Base-by-base conservation (phyloP, 2,888 invertebrate genomes). In the Aspidapion aeneum region DNA sequence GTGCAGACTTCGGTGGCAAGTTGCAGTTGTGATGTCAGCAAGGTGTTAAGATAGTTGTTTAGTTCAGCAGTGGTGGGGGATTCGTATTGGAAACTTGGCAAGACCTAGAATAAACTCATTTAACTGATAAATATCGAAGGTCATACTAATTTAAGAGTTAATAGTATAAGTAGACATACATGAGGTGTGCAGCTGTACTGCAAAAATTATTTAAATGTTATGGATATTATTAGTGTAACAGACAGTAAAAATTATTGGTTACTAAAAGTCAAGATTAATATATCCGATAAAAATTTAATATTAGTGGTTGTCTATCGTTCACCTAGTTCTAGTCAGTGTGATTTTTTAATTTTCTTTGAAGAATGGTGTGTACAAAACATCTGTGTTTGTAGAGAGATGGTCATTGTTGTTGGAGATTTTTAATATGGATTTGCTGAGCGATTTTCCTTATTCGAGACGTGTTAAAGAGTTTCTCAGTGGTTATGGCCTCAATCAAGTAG, bases 11-110 rank as follows among this genome's bases (percentile, higher is more conserved):
- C 81, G 69, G 82, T 81, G 9, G 85, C 85, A 35, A 85, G 74
- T 64, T 83, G 81, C 21, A 84, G 75, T 60, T 86, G 86, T 57
- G 82, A 79, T 12, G 79, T 77, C 20, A 86, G 74, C 35, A 86
- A 76, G 1, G 81, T 80, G 56, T 80, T 78, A 16, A 86, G 77
- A 70, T 84, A 83, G 66, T 82, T 80, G 69, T 84, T 83, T 61
- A 86, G 79, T 68, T 86, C 86, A 9, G 78, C 75, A 50, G 71
- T 63, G 16, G 80, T 77, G 16, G 80, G 78, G 55, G 76, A 74
- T 67, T 84, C 85, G 68, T 79, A 79, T 62, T 85, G 85, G 74
- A 84, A 86, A 72, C 70, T 84, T 5, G 85, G 84, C 51, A 85
- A 69, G 16, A 75, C 73, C 35, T 35, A 12, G 12, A 35, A 35